phyloP scores from a whole-genome alignment of 92 coral and sea anemone genomes.

The Montipora capitata region DNA sequence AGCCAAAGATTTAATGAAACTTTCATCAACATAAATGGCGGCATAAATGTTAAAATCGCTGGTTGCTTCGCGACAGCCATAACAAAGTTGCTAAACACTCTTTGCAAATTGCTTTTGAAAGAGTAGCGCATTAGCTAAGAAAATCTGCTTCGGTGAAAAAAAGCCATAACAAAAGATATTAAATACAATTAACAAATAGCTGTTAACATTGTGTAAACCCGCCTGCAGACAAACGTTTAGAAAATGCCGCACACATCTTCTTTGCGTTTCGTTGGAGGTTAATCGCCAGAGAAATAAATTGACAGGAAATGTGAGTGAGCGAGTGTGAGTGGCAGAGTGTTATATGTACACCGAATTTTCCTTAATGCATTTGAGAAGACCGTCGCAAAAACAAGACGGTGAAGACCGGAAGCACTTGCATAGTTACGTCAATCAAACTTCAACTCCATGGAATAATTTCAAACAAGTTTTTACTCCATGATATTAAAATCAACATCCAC shows the following conservation, averaged over 20 bases:
- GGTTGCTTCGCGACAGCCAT: slow-evolving; percentile 35
- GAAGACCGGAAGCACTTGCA: background rate
- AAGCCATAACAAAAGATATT: background rate
- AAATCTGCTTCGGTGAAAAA: background rate
- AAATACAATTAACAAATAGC: background rate
- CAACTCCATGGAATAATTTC: background rate
- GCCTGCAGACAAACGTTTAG: too few relatives aligned
- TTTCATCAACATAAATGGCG: background rate
- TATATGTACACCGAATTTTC: background rate
- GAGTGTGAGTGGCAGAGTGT: too few relatives aligned
- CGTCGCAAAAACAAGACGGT: too few relatives aligned
- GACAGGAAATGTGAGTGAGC: background rate
- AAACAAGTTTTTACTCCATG: background rate
- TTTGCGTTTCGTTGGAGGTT: background rate
- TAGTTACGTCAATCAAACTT: background rate
- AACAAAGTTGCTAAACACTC: background rate
- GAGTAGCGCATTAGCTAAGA: background rate
- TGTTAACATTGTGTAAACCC: too few relatives aligned
- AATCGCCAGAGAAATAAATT: background rate
- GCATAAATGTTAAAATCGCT: slow-evolving; percentile 7
- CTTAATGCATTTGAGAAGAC: background rate
- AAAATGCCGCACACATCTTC: too few relatives aligned
- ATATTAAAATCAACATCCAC: too few relatives aligned
- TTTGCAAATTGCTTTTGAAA: background rate
- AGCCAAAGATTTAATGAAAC: background rate